Conservation (phyloP, 1,140 invertebrate genomes). For the Globodera ellingtonae region DNA sequence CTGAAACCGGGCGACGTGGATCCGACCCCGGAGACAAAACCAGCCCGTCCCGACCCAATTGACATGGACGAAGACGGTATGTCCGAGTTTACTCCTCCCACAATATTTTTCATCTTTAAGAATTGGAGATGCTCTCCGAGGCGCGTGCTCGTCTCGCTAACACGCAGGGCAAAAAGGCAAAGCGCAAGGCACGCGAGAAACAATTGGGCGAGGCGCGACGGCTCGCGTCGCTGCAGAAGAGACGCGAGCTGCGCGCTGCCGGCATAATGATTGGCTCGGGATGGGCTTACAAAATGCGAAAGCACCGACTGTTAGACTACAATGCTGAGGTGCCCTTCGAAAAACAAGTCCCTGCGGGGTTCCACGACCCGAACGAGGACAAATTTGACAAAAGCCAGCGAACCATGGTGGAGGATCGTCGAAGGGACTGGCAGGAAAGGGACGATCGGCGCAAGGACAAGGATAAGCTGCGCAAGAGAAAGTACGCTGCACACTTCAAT, state of each 20-base stretch:
- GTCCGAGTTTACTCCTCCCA: neutral
- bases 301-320: conserved; percentile 86
- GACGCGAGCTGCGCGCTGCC: conserved; percentile 90
- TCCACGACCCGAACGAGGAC: conserved; percentile 63
- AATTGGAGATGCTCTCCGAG: conserved; percentile 98
- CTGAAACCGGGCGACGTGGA: conserved; percentile 98
- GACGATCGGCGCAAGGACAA: conserved; percentile 82
- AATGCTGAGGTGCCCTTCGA: conserved; percentile 82
- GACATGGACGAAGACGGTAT: conserved; percentile 99
- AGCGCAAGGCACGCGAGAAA: conserved; percentile 96
- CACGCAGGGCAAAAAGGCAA: conserved; percentile 99
- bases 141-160: conserved; percentile 95
- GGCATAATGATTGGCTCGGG: conserved; percentile 79
- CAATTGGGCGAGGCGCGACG: conserved; percentile 95
- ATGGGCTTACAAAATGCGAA: conserved; percentile 70
- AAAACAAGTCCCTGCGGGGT: conserved; percentile 60
- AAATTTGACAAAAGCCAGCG: conserved; percentile 50
- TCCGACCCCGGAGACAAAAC: conserved; percentile 98
- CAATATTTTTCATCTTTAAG: conserved; percentile 68
- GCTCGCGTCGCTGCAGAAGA: conserved; percentile 91
- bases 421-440: conserved; percentile 56
- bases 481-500: conserved; percentile 37
- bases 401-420: conserved; percentile 48
- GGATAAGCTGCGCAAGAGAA: conserved; percentile 67
- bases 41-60: conserved; percentile 96